Evolutionary conservation across 2,888 invertebrate genomes (phyloP), one percentile per base, ranked within the genome.

Genomic region (Chaetoderma sp.): DNA sequence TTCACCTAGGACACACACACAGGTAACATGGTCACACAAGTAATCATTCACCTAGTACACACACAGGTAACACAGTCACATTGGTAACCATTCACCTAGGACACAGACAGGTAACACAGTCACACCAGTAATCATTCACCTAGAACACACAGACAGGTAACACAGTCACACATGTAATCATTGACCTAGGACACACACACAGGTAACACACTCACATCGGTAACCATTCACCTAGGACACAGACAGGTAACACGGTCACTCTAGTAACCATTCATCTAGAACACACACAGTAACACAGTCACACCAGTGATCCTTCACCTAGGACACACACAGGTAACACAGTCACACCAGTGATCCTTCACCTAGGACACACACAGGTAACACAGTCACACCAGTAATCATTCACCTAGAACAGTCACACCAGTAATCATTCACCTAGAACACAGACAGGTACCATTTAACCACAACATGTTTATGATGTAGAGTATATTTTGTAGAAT

Each of bases 31-130:
- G 27, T 27, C 27, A 25, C 50, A 50, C 28, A 28, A 28, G 13
- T 50, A 50, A 27, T 50, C 27, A 27, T 18, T 25, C 2, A 50
- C 28, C 16, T 50, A 10, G 66, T 8, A 33, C 72, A 72, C 0
- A 47, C 58, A 8, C 72, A 73, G 5, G 64, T 56, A 6, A 54
- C 62, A 58, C 78, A 78, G 10, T 55, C 50, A 64, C 78, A 78
- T 8, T n/a, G 59, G 60, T 65, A 68, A 16, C 47, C 45, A n/a
- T 54, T 52, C 36, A 63, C 30, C 4, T 47, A 33, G 55, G 67
- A 65, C 3, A 36, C 21, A 42, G 63, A 72, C n/a, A 39, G 21
- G 2, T 2, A 21, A 47, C 27, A 47, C 42, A 42, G 2, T 5
- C 42, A 42, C 21, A 18, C 4, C 6, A 2, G 6, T 21, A 42